Evolutionary conservation across 2,888 invertebrate species (phyloP).

Genomic region (Apotomis betuletana): DNA sequence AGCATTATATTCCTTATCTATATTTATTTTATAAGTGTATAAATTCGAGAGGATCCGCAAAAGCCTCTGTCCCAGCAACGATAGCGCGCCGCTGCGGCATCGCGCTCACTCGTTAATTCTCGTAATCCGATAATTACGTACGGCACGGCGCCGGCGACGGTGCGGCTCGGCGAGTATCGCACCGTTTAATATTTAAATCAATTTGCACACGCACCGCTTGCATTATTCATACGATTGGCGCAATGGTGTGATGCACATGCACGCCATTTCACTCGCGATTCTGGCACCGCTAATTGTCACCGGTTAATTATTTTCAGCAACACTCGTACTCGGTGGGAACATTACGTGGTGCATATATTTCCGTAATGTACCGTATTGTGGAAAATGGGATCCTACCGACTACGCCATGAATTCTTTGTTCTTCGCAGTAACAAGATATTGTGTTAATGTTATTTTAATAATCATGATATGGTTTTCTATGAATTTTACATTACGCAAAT

Average conservation of each 20-base stretch:
- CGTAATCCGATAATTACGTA: neutral
- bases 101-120: neutral
- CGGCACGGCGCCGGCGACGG: neutral
- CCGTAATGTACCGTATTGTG: neutral
- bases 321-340: neutral
- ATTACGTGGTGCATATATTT: neutral
- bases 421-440: no score
- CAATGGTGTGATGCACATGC: neutral
- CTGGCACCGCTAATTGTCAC: constrained; percentile 3
- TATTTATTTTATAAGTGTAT: no score
- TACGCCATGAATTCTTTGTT: neutral
- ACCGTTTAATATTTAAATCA: constrained; percentile 17
- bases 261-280: constrained; percentile 4
- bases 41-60: no score
- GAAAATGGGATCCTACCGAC: neutral
- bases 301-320: constrained; percentile 18
- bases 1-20: no score
- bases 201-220: neutral
- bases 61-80: no score
- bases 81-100: neutral
- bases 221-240: constrained; percentile 1
- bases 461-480: no score
- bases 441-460: no score
- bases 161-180: neutral
- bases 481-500: no score